Base-by-base conservation (phyloP, 2,888 invertebrate species). In the Eremobia ochroleuca region DNA sequence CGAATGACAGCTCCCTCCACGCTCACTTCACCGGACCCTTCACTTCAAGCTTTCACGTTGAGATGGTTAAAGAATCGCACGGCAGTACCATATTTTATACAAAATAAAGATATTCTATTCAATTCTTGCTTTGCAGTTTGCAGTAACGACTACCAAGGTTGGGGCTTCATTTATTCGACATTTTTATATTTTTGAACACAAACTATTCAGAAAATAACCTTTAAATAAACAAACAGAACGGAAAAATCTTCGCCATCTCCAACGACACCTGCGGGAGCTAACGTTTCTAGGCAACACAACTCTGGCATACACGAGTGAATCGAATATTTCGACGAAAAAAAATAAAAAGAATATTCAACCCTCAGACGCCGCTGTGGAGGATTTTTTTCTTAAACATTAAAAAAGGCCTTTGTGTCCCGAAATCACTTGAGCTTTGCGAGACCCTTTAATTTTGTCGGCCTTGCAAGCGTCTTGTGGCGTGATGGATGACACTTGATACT, bases 371-470 rank as follows among this genome's bases (percentile, higher is more conserved):
- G 6, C 43, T 9, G 49, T 5, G 49, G 34, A 59, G 76, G 59
- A 76, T 73, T 85, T 73, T 37, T 76, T 73, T 85, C 61, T 62
- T 83, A 73, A 67, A 85, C 66, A 85, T 73, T 76, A 76, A 85
- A 58, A 59, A 76, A 31, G 65, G 69, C 59, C 49, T 82, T 85
- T 86, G 83, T 87, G 64, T 68, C 59, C 67, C 76, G 66, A 77
- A 86, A 86, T 81, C 88, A 86, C 86, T 86, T 86, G 88, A 88
- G 73, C 62, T 65, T 68, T 37, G 46, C 37, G 68, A 85, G 83
- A 66, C 74, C 76, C 77, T 87, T 77, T 78, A 81, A 88, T 83
- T 86, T 83, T 76, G 88, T 77, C 70, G 64, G 73, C 49, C 83
- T 87, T 73, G 87, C 87, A 77, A 81, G 76, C 76, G 66, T 75